Base-by-base conservation (phyloP, 2,797 vertebrate species). In the Cyprinodon diabolis region DNA sequence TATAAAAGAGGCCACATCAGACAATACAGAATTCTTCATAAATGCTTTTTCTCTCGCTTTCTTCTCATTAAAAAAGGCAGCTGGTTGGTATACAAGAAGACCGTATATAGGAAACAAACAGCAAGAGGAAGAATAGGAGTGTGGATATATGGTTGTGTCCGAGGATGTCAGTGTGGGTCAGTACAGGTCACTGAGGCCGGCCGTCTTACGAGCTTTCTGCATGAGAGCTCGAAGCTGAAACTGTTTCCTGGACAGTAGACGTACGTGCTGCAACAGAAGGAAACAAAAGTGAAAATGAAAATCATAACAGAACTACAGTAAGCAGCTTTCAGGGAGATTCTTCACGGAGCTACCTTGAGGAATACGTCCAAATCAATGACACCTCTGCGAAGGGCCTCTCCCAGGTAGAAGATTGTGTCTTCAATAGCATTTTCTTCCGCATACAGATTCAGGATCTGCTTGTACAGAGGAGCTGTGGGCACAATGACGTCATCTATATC, bases 161-260 rank as follows among this genome's bases (percentile, higher is more conserved):
- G 70, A 51, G 40, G 37, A 58, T 13, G 81, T 75, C 45, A 35
- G 35, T n/a, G 48, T 30, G 74, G 76, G 86, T 98, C 87, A 99
- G 96, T 98, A 99, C 85, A 99, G 97, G 90, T 99, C 98, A 88
- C 97, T 98, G 65, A 99, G 97, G 82, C 98, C 97, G 0, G 98
- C 98, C 35, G 97, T 99, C 94, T 99, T 99, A 79, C 98, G 96
- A 74, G 98, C 98, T 95, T 99, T 99, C 91, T 99, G 98, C 98
- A 99, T 99, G 74, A 99, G 93, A 9, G 98, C 98, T 69, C 98
- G 96, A 83, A 99, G 96, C 94, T 99, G 98, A 94, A 99, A 99
- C 94, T 99, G 98, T 92, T 99, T 99, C 77, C 97, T 96, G 79
- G 98, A 99, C 89, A 99, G 95, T 78, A 99, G 96, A 51, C 97